These are phyloP conservation scores for Heliconius hewitsoni DNA, from an alignment of 1,140 invertebrate genomes.

Conservation along the genomic window DNA sequence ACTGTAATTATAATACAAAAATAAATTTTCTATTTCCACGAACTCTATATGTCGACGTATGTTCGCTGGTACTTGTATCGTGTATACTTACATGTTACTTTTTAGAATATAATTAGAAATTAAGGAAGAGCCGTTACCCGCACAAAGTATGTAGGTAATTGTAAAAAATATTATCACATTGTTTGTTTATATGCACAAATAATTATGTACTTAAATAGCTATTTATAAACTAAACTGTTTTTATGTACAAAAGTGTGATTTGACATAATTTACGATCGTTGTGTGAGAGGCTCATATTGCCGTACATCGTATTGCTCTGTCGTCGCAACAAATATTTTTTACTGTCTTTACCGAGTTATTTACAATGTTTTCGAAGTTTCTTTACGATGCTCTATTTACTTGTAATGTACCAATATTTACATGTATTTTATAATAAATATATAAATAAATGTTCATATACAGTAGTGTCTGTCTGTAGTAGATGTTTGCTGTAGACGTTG, in stretches of 20 bases:
- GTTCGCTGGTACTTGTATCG: too few species aligned
- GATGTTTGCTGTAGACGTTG: constrained; percentile 40
- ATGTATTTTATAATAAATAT: constrained; percentile 27
- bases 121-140: constrained; percentile 14
- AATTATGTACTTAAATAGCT: not conserved
- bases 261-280: not conserved
- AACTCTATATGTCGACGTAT: too few species aligned
- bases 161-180: not conserved
- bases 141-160: constrained; percentile 4
- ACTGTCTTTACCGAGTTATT: constrained; percentile 7
- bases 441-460: constrained; percentile 20
- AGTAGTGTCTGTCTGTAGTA: constrained; percentile 39
- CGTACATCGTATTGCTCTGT: not conserved
- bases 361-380: constrained; percentile 19
- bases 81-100: not conserved
- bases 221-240: not conserved
- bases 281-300: not conserved
- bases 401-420: constrained; percentile 18
- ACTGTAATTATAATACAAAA: too few species aligned
- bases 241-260: not conserved
- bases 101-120: not conserved
- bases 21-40: too few species aligned
- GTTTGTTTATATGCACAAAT: not conserved
- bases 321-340: constrained; percentile 1
- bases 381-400: constrained; percentile 12